Percentiles rank a stretch among this genome's conserved stretches.
Evolutionary conservation across 2,113 vertebrate species (phyloP).

Genomic region (Symphodus melops): DNA sequence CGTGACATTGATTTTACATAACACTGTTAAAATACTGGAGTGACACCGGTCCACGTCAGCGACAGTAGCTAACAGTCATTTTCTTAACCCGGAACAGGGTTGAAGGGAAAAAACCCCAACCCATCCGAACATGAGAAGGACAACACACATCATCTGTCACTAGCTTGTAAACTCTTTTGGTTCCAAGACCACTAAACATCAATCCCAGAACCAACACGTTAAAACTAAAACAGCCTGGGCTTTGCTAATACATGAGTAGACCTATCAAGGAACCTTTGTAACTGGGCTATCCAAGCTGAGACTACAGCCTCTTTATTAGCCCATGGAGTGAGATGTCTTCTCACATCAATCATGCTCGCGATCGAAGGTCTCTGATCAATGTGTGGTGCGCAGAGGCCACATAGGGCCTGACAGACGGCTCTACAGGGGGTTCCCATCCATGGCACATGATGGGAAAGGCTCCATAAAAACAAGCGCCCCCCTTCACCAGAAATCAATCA

Average conservation of each 20-base stretch:
- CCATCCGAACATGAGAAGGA: neutral
- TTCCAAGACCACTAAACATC: neutral
- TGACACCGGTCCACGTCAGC: too few relatives aligned
- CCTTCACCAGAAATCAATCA: constrained; percentile 63
- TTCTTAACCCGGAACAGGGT: too few relatives aligned
- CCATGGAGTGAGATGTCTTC: constrained; percentile 45
- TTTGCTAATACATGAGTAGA: constrained; percentile 27
- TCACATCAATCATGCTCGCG: constrained; percentile 68
- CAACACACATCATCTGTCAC: neutral
- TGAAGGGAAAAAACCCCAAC: too few relatives aligned
- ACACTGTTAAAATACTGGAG: too few relatives aligned
- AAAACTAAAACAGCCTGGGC: constrained; percentile 5
- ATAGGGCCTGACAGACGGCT: constrained; percentile 62
- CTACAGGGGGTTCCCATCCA: constrained; percentile 49
- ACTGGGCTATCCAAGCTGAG: constrained; percentile 41
- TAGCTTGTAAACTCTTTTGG: neutral
- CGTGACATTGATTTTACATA: too few relatives aligned
- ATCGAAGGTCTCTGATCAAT: constrained; percentile 63
- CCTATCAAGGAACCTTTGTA: constrained; percentile 16
- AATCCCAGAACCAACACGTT: neutral
- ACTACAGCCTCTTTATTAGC: constrained; percentile 44
- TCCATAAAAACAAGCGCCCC: constrained; percentile 44
- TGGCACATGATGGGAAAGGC: constrained; percentile 13
- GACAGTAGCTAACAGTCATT: too few relatives aligned
- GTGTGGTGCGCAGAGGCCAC: constrained; percentile 35